Evolutionary conservation across 1,140 invertebrate species (phyloP).

Genomic region (Pemphigus obesinymphae): DNA sequence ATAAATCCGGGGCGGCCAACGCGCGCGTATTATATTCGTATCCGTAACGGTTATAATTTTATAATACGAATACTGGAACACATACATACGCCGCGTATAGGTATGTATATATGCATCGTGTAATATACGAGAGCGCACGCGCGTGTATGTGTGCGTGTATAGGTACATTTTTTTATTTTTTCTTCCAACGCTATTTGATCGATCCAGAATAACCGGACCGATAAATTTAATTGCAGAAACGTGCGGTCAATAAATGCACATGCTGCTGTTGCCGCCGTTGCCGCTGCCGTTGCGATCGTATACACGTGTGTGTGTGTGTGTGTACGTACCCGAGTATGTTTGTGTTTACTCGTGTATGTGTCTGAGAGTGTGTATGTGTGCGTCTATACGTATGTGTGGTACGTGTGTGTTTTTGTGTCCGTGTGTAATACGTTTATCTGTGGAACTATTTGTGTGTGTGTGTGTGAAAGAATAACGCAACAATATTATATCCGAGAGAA

Average conservation of each 20-base stretch:
- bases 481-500: no score
- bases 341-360: neutral
- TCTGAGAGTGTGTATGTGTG: neutral
- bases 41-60: conserved; percentile 24
- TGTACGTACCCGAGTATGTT: no score
- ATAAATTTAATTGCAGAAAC: conserved; percentile 40
- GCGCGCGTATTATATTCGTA: conserved; percentile 19
- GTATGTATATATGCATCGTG: neutral
- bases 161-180: neutral
- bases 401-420: no score
- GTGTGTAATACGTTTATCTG: no score
- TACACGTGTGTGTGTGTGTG: neutral
- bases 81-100: neutral
- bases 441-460: neutral
- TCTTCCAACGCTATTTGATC: conserved; percentile 21
- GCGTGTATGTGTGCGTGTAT: neutral
- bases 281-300: neutral
- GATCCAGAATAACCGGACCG: conserved; percentile 39
- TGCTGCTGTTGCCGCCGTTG: neutral
- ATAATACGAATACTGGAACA: neutral
- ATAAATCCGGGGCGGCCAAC: neutral
- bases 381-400: neutral
- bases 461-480: neutral
- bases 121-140: neutral
- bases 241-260: conserved; percentile 21